Percentiles rank a stretch among this genome's conserved stretches.
Conservation (phyloP, 2,113 vertebrate genomes). For the Perca fluviatilis region DNA sequence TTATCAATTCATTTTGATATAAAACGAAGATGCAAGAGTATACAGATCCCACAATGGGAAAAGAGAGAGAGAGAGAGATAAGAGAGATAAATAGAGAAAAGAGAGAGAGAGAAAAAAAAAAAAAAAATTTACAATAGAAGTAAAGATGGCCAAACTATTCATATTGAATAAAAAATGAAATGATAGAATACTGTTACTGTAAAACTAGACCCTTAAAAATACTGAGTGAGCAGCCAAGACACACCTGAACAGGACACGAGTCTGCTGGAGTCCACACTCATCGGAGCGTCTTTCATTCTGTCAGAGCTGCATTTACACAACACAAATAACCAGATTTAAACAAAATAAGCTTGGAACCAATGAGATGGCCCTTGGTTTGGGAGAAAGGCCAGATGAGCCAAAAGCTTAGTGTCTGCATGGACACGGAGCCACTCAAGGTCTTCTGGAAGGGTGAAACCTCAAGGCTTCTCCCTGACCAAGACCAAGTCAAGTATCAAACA, state of each 20-base stretch:
- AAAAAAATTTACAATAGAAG: too few species aligned
- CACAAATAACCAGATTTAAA: neutral
- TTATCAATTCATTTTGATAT: conserved; percentile 75
- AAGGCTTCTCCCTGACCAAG: neutral
- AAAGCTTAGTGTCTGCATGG: neutral
- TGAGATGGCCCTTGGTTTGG: neutral
- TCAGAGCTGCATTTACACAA: conserved; percentile 35
- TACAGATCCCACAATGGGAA: conserved; percentile 88
- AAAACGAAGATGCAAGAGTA: too few species aligned
- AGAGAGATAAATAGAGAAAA: conserved; percentile 34
- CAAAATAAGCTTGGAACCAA: neutral
- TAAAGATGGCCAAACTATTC: too few species aligned
- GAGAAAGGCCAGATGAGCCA: neutral
- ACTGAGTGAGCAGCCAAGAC: conserved; percentile 81
- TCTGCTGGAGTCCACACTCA: conserved; percentile 53
- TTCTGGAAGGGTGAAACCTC: neutral
- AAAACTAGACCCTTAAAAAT: conserved; percentile 91
- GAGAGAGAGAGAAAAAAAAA: conserved; percentile 85
- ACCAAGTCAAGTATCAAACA: neutral
- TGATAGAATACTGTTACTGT: conserved; percentile 93
- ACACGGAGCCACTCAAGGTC: neutral
- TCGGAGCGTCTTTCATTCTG: too few species aligned
- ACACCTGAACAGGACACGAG: conserved; percentile 87
- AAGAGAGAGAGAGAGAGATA: conserved; percentile 78
- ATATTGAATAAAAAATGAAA: too few species aligned